Evolutionary conservation across 1,140 invertebrate genomes (phyloP), one percentile per base, ranked within the genome.

Genomic region (Drosophila baimaii): DNA sequence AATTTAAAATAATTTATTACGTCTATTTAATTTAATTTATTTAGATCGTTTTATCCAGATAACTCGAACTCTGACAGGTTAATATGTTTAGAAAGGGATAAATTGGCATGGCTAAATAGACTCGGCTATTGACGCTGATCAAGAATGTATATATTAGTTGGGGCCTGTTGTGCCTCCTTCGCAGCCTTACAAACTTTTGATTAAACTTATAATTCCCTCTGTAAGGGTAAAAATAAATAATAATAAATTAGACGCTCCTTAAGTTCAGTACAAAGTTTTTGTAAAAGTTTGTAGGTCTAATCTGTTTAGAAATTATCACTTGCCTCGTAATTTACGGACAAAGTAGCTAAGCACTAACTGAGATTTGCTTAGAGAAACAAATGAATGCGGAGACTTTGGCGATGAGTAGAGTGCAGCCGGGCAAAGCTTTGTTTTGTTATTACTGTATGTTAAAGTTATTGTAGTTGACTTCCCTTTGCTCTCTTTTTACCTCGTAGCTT

Each of bases 401-500:
- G 49, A 41, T 39, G 9, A 37, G 3, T 7, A 27, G 6, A 12
- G 13, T 57, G 23, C 33, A 25, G 8, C 8, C 15, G n/a, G 13
- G 15, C 13, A 17, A 59, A 7, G 55, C 21, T 33, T 15, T 61
- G 62, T 62, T 15, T 44, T 21, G 21, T 33, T 31, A 25, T 23
- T 59, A 27, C 23, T 21, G 33, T 29, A 66, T 65, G 41, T 64
- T 61, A 63, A 33, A 64, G 33, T 25, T 44, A 66, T 64, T 27
- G 31, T 43, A 47, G 21, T 7, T 15, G 29, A 19, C 41, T 19
- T 27, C 10, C 9, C 27, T 62, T 35, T 9, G 21, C 29, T 21
- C n/a, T n/a, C 25, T 35, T 19, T 17, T 29, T 62, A 57, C 63
- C 66, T 59, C 56, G 63, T 73, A 57, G 68, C 77, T 74, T 62